Evolutionary conservation across 2,797 vertebrate genomes (phyloP).

Genomic region (Margarornis squamiger): DNA sequence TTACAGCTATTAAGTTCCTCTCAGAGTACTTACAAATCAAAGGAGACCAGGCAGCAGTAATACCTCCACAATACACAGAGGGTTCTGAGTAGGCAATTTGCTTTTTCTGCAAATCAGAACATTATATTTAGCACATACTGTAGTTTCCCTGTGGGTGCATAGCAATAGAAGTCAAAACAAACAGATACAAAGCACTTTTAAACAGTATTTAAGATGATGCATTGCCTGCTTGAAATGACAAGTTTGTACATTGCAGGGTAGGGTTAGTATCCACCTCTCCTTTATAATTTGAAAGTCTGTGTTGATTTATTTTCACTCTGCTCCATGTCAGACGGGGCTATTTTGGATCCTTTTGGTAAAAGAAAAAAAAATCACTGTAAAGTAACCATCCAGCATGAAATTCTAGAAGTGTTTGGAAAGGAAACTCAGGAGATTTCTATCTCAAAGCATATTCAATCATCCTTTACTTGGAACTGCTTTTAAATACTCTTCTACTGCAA

Average conservation of each 20-base stretch:
- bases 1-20: not conserved
- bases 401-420: conserved; percentile 6
- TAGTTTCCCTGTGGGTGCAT: conserved; percentile 20
- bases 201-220: conserved; percentile 19
- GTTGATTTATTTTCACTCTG: not conserved
- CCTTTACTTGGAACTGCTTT: conserved; percentile 73
- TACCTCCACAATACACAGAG: conserved; percentile 2
- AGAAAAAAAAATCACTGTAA: not conserved
- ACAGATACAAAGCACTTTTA: conserved; percentile 25
- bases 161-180: conserved; percentile 48
- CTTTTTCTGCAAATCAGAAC: conserved; percentile 50
- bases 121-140: conserved; percentile 21
- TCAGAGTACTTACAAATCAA: not conserved
- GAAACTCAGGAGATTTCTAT: not conserved
- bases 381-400: not conserved
- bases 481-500: conserved; percentile 79
- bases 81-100: not conserved
- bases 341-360: not conserved
- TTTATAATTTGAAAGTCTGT: conserved; percentile 36
- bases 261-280: conserved; percentile 3
- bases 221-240: conserved; percentile 40
- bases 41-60: not conserved
- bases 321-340: not conserved
- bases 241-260: conserved; percentile 9
- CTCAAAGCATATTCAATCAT: conserved; percentile 35